Conservation (phyloP, 1,140 invertebrate genomes). For the Pseudomyrmex concolor region DNA sequence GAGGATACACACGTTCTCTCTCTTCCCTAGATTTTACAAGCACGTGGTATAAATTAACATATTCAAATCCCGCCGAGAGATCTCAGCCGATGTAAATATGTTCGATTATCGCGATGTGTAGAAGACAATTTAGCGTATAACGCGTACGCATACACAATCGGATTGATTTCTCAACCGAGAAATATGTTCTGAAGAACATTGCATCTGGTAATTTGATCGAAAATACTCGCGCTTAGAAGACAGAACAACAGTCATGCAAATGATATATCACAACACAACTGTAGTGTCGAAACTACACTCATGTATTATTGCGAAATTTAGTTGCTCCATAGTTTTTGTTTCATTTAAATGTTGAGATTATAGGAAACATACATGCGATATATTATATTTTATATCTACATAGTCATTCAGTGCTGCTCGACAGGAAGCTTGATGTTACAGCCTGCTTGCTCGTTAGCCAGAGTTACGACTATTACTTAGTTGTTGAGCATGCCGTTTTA, state of each 20-base stretch:
- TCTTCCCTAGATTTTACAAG: slow-evolving; percentile 1
- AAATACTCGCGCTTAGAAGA: slow-evolving; percentile 14
- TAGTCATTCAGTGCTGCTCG: slow-evolving; percentile 60
- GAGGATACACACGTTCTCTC: background rate
- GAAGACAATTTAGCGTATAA: slow-evolving; percentile 1
- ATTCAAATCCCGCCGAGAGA: too few relatives aligned
- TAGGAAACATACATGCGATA: too few relatives aligned
- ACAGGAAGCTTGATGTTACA: slow-evolving; percentile 65
- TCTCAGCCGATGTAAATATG: background rate
- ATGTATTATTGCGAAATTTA: background rate
- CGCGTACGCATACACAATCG: background rate
- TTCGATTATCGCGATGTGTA: background rate
- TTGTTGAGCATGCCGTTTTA: slow-evolving; percentile 68
- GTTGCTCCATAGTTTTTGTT: slow-evolving; percentile 3
- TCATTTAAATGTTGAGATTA: too few relatives aligned
- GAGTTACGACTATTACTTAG: slow-evolving; percentile 58
- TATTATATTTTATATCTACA: slow-evolving; percentile 13
- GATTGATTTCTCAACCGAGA: too few relatives aligned
- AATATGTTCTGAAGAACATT: too few relatives aligned
- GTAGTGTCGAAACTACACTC: background rate
- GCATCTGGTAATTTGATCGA: too few relatives aligned
- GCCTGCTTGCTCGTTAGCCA: slow-evolving; percentile 67
- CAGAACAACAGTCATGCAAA: background rate
- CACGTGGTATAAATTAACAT: slow-evolving; percentile 14
- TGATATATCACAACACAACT: slow-evolving; percentile 14